These are phyloP conservation scores for Iguana delicatissima DNA, from an alignment of 2,797 vertebrate species.

Conservation along the genomic window DNA sequence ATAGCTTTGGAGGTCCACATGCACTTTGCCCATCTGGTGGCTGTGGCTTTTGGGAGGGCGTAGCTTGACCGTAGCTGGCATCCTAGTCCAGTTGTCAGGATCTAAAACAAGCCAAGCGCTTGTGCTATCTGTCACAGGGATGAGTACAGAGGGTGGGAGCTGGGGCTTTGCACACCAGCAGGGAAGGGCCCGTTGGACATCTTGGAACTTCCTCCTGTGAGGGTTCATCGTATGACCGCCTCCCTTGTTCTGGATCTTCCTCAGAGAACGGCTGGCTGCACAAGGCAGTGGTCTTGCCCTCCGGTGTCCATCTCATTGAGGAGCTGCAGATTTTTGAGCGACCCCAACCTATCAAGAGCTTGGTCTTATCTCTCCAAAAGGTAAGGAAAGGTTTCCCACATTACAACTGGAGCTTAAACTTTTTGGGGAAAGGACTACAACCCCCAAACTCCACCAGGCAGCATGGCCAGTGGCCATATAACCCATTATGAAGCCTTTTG, in stretches of 20 bases:
- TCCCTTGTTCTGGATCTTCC: neutral
- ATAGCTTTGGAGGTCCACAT: no score
- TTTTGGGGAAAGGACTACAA: no score
- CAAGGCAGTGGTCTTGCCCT: constrained; percentile 88
- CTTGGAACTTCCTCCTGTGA: neutral
- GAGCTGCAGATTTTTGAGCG: constrained; percentile 95
- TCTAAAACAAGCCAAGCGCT: no score
- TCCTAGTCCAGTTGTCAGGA: no score
- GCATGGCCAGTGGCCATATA: neutral
- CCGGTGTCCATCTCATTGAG: constrained; percentile 89
- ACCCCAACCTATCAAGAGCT: constrained; percentile 89
- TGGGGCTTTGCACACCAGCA: neutral
- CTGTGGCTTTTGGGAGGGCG: no score
- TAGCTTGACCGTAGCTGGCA: no score
- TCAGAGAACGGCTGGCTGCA: constrained; percentile 93
- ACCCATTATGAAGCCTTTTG: neutral
- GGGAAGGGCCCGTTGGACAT: neutral
- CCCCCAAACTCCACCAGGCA: no score
- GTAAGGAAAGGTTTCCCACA: constrained; percentile 70
- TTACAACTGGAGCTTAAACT: no score
- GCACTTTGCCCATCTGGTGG: no score
- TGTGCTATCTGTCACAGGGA: no score
- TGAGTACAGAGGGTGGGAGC: no score
- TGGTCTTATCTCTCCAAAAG: constrained; percentile 90
- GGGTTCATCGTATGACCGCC: accelerated